Conservation (phyloP, 2,113 vertebrate species). For the Campylomormyrus tamandua region DNA sequence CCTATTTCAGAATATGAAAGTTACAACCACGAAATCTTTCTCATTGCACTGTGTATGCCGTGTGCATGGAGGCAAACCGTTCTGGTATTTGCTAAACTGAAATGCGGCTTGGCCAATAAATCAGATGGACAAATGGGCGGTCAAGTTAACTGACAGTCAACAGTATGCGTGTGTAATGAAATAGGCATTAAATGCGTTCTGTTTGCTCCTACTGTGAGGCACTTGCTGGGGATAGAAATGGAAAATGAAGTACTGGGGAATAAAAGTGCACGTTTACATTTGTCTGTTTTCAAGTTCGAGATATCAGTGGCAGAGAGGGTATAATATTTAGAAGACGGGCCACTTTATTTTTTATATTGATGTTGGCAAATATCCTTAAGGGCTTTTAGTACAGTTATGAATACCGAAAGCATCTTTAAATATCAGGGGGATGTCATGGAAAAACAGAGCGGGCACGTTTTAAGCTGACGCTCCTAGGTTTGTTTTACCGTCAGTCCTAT, state of each 20-base stretch:
- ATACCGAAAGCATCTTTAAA: slow-evolving; percentile 18
- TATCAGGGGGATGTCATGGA: slow-evolving; percentile 10
- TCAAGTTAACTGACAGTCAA: neutral
- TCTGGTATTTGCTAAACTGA: neutral
- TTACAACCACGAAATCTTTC: neutral
- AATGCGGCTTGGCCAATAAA: neutral
- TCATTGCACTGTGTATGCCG: neutral
- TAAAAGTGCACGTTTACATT: slow-evolving; percentile 20
- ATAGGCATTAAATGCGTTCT: neutral
- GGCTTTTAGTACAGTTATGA: slow-evolving; percentile 26
- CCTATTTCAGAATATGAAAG: neutral
- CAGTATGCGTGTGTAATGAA: neutral
- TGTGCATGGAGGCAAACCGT: neutral
- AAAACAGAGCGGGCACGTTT: neutral
- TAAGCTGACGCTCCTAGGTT: neutral
- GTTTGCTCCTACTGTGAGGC: neutral
- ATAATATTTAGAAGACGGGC: slow-evolving; percentile 29
- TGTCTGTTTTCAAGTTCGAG: slow-evolving; percentile 4
- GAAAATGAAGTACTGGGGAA: slow-evolving; percentile 16
- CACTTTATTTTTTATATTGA: slow-evolving; percentile 27
- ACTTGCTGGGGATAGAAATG: neutral
- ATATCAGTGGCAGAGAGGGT: slow-evolving; percentile 19
- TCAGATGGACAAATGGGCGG: neutral
- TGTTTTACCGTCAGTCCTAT: slow-evolving; percentile 2
- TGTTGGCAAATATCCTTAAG: slow-evolving; percentile 27